Conservation (phyloP, 1,140 invertebrate genomes). For the Apis mellifera region Amel_HAv3.1 CM009942.2:3250001-3250500, state of each 20-base stretch:
- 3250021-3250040: background rate
- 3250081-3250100: background rate
- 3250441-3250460: slow-evolving; percentile 26
- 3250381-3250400: slow-evolving; percentile 23
- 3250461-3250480: slow-evolving; percentile 10
- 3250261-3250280: too few relatives aligned
- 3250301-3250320: slow-evolving; percentile 14
- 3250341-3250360: slow-evolving; percentile 17
- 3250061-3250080: background rate
- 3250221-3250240: too few relatives aligned
- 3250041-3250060: background rate
- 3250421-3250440: slow-evolving; percentile 45
- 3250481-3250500: slow-evolving; percentile 16
- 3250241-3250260: too few relatives aligned
- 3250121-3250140: background rate
- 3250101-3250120: background rate
- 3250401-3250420: slow-evolving; percentile 41
- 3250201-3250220: too few relatives aligned
- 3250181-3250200: background rate
- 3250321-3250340: slow-evolving; percentile 27
- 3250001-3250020: background rate
- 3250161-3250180: background rate
- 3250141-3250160: background rate
- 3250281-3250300: background rate
- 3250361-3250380: background rate